Evolutionary conservation across 1,140 invertebrate species (phyloP), one percentile per base, ranked within the genome.

Genomic region (Ditylenchus dipsaci): DNA sequence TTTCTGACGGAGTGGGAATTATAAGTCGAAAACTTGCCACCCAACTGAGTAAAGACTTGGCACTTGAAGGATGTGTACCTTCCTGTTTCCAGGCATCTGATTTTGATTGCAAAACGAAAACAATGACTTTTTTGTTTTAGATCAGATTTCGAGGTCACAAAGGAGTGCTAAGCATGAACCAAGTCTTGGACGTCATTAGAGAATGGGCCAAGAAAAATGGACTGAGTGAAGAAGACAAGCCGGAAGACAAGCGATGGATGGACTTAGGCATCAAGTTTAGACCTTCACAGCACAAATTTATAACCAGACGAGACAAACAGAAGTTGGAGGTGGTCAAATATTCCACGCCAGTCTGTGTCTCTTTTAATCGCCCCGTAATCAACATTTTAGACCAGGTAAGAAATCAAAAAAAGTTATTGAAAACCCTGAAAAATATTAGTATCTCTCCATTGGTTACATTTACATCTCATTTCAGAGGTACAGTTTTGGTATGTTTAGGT

Each of bases 331-430:
- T 84, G 27, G 80, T 84, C 1, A 84, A 84, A 68, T 79, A 80
- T 59, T 82, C 81, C 30, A 75, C 77, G 30, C 84, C 83, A 19
- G 76, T 76, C 26, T 65, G 77, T 86, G 87, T 84, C 21, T 83
- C 74, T 43, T 63, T 84, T 8, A 84, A 84, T 75, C 77, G 83
- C 7, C 83, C 83, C 9, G 63, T 84, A 0, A 84, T 84, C 42
- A 82, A 80, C 26, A 85, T 84, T 63, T 64, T 84, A 53, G 83
- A 84, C 69, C 80, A 84, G 56, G 72, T 83, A 0, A 17, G 26
- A 19, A 72, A 38, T 11, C 11, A 5, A 38, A 38, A 38, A 11
- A 38, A n/a, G n/a, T n/a, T n/a, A n/a, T n/a, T n/a, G n/a, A n/a
- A n/a, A n/a, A n/a, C n/a, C n/a, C n/a, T n/a, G n/a, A n/a, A n/a